Evolutionary conservation across 2,113 vertebrate species (phyloP).

Genomic region (Cacatua alba): DNA sequence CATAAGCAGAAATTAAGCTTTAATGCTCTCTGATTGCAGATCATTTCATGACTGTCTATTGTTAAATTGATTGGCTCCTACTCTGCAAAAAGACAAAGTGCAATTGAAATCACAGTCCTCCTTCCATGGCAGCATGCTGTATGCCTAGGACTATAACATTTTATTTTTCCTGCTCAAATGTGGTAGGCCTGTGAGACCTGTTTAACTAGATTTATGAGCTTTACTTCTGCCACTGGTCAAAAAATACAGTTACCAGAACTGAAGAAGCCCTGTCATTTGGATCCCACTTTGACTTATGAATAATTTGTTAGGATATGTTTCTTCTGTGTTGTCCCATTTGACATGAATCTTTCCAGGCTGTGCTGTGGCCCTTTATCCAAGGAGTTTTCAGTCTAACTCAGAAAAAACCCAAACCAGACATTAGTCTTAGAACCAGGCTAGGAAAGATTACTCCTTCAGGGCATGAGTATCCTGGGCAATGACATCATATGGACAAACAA

Average conservation of each 20-base stretch:
- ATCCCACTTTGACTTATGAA: neutral
- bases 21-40: neutral
- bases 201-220: neutral
- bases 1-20: neutral
- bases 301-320: neutral
- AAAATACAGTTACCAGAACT: neutral
- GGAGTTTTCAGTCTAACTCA: neutral
- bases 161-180: neutral
- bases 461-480: neutral
- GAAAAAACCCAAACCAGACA: neutral
- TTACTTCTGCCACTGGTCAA: neutral
- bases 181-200: neutral
- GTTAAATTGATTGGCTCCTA: neutral
- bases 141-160: neutral
- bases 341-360: neutral
- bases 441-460: neutral
- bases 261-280: neutral
- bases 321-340: neutral
- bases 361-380: neutral
- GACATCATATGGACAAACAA: neutral
- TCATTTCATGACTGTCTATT: neutral
- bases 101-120: neutral
- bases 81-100: neutral
- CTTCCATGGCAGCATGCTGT: neutral
- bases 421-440: neutral